Percentiles rank a stretch among this genome's conserved stretches.
Evolutionary conservation across 2,797 vertebrate species (phyloP).

Genomic region (Acanthurus lineatus): DNA sequence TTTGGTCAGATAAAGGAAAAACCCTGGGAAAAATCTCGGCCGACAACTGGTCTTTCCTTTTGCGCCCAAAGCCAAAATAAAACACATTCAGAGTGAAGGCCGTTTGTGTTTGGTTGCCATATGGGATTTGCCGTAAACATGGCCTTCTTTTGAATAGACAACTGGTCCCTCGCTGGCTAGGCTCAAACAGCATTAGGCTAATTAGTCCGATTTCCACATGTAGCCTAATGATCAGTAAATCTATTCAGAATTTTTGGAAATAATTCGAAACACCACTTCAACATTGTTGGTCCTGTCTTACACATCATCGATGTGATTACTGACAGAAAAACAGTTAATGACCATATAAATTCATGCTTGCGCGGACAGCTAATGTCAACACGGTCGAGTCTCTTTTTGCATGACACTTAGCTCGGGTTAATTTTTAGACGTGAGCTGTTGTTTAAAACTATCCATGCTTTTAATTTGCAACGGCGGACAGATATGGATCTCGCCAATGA

Average conservation of each 20-base stretch:
- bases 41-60: conserved; percentile 57
- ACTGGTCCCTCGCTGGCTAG: background rate
- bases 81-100: conserved; percentile 36
- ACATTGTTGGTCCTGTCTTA: background rate
- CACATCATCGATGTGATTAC: background rate
- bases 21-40: conserved; percentile 77
- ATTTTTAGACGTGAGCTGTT: conserved; percentile 48
- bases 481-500: background rate
- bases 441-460: conserved; percentile 14
- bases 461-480: conserved; percentile 16
- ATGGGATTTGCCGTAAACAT: conserved; percentile 41
- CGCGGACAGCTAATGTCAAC: conserved; percentile 19
- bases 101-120: conserved; percentile 52
- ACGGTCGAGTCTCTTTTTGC: conserved; percentile 2
- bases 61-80: conserved; percentile 43
- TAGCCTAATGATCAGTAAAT: background rate
- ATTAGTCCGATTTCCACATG: background rate
- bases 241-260: background rate
- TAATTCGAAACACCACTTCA: background rate
- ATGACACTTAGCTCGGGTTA: conserved; percentile 30
- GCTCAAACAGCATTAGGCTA: background rate
- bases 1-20: conserved; percentile 75
- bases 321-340: conserved; percentile 13
- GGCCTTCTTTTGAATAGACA: background rate
- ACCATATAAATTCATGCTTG: conserved; percentile 13